Conservation (phyloP, 23 tunicate species). For the Trididemnum miniatum region DNA sequence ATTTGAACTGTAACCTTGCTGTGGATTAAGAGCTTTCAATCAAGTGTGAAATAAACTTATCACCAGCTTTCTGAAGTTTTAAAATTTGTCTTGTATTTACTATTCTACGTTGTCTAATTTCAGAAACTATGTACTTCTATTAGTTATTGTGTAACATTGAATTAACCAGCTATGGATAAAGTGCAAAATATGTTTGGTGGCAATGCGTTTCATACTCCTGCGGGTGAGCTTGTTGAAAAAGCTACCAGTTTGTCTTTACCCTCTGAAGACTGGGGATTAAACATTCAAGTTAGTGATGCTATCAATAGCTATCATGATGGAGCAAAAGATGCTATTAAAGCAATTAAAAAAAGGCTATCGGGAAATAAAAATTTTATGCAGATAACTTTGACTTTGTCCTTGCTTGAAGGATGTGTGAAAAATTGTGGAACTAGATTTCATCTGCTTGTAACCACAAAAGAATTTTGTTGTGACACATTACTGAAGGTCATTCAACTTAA, state of each 20-base stretch:
- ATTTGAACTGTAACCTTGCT: no score
- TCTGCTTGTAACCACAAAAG: slow-evolving; percentile 57
- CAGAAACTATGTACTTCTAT: neutral
- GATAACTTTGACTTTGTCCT: slow-evolving; percentile 52
- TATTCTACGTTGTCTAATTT: neutral
- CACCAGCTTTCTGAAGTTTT: no score
- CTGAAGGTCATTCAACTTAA: slow-evolving; percentile 62
- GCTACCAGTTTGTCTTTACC: slow-evolving; percentile 55
- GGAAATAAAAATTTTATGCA: slow-evolving; percentile 66
- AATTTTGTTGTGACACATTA: slow-evolving; percentile 68
- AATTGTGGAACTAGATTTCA: slow-evolving; percentile 68
- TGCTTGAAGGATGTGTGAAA: slow-evolving; percentile 82
- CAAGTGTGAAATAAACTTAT: no score
- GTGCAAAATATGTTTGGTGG: slow-evolving; percentile 87
- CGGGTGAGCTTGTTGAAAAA: slow-evolving; percentile 82
- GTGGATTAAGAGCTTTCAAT: no score
- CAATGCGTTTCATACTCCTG: slow-evolving; percentile 69
- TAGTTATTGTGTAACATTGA: neutral
- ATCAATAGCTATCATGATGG: slow-evolving; percentile 73
- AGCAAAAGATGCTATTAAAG: slow-evolving; percentile 87
- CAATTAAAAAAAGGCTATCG: slow-evolving; percentile 67
- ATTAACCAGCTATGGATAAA: slow-evolving; percentile 52
- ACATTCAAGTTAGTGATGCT: slow-evolving; percentile 72
- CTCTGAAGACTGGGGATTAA: slow-evolving; percentile 71
- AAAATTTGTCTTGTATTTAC: no score